Evolutionary conservation across 2,113 vertebrate species (phyloP), one percentile per base, ranked within the genome.

Genomic region (Prietella phreatophila): DNA sequence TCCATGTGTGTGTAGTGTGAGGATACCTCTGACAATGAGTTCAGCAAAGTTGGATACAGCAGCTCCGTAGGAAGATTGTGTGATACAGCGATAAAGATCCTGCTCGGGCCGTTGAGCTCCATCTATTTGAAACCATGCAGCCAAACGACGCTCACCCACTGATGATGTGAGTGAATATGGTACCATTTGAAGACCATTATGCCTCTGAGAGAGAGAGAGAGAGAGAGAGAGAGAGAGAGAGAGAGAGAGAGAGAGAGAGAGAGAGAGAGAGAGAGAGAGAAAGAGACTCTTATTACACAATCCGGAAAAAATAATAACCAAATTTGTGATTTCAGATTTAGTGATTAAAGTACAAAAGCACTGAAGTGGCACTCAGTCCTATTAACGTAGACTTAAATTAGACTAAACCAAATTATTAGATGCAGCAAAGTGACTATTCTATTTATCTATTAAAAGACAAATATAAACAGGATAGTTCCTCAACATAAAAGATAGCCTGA

Each of bases 21-120:
- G 30, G 47, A 36, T 79, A 99, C 98, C 97, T 97, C 97, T 97
- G 89, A 99, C 97, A 0, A 99, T 97, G 88, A 99, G 96, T 88
- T 99, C 97, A 0, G 97, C 98, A 0, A 99, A 99, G 95, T 99
- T 99, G 89, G 98, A 99, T 89, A 99, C 97, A 0, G 98, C 94
- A 0, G 97, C 96, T 0, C 98, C 97, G 0, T 96, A 95, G 5
- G 94, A 53, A 0, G 97, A 97, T 92, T 96, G 95, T 13, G 96
- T 98, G 91, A 99, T 91, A 0, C 98, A 99, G 89, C 98, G 97
- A 90, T 99, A 99, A 82, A 97, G 94, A 88, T 97, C 97, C 94
- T 98, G 97, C 92, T 97, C 95, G 0, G 90, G 93, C 13, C 94
- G 93, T 85, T 96, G 94, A 78, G 96, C 96, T 0, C 94, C 91